Percentiles rank a stretch among this genome's conserved stretches.
Conservation (phyloP, 1,140 invertebrate genomes). For the Drosophila nigrodunni region DNA sequence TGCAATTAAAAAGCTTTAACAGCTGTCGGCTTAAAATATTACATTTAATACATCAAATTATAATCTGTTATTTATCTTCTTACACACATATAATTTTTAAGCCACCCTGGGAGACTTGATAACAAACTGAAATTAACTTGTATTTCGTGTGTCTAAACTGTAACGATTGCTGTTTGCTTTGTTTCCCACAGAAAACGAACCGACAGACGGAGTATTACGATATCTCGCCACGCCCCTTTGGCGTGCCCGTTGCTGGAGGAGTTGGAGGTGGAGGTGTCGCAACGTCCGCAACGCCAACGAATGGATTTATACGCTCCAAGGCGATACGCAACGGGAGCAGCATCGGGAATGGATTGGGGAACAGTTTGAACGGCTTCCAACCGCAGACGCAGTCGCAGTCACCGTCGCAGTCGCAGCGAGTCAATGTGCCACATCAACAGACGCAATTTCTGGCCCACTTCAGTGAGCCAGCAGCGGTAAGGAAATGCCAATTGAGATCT, state of each 20-base stretch:
- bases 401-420: constrained; percentile 48
- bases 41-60: background rate
- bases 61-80: background rate
- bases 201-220: constrained; percentile 82
- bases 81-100: background rate
- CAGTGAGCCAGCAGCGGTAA: constrained; percentile 64
- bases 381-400: constrained; percentile 49
- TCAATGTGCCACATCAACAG: constrained; percentile 80
- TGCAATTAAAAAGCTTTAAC: no score
- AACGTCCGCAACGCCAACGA: constrained; percentile 41
- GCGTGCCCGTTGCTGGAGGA: constrained; percentile 48
- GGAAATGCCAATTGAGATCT: constrained; percentile 43
- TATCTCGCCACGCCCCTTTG: constrained; percentile 84
- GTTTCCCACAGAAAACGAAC: constrained; percentile 67
- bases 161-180: constrained; percentile 26
- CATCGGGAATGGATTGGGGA: constrained; percentile 50
- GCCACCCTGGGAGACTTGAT: background rate
- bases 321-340: constrained; percentile 66
- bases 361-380: constrained; percentile 61
- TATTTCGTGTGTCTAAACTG: constrained; percentile 35
- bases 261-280: constrained; percentile 10
- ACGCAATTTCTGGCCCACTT: constrained; percentile 81
- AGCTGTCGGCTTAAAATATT: no score
- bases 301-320: constrained; percentile 73
- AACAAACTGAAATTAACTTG: constrained; percentile 18